Evolutionary conservation across 2,113 vertebrate species (phyloP).

Genomic region (Eubucco bourcierii): DNA sequence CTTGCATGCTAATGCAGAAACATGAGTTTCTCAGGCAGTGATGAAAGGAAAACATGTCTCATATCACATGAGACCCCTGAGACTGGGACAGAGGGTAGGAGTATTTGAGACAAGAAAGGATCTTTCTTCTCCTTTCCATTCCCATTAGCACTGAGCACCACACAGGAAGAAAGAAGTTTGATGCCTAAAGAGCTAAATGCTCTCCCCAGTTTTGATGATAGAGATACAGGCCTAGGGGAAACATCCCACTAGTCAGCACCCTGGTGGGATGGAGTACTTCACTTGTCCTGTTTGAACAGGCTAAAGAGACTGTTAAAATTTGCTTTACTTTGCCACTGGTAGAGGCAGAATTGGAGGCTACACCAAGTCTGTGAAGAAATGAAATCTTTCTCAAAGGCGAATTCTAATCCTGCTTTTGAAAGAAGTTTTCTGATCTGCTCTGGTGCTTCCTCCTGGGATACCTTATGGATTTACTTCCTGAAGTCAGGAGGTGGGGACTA

Average conservation of each 20-base stretch:
- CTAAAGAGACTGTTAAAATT: neutral
- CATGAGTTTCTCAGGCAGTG: constrained; percentile 18
- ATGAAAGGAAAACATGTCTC: constrained; percentile 51
- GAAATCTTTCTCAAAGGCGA: neutral
- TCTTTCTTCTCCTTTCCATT: constrained; percentile 38
- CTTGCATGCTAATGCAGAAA: constrained; percentile 35
- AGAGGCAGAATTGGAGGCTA: neutral
- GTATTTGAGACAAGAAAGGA: constrained; percentile 28
- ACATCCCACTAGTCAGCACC: neutral
- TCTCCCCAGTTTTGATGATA: neutral
- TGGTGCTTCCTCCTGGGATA: neutral
- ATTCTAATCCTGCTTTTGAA: neutral
- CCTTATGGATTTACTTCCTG: neutral
- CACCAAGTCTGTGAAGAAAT: neutral
- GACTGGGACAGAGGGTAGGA: neutral
- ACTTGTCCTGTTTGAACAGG: neutral
- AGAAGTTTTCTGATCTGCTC: neutral
- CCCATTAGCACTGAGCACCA: neutral
- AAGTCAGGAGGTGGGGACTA: neutral
- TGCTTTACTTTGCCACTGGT: neutral
- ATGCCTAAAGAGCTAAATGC: neutral
- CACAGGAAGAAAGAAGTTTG: neutral
- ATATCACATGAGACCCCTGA: neutral
- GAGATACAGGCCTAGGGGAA: neutral
- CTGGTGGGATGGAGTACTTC: neutral